Base-by-base conservation (phyloP, 2,888 invertebrate genomes). In the Hypena proboscidalis region DNA sequence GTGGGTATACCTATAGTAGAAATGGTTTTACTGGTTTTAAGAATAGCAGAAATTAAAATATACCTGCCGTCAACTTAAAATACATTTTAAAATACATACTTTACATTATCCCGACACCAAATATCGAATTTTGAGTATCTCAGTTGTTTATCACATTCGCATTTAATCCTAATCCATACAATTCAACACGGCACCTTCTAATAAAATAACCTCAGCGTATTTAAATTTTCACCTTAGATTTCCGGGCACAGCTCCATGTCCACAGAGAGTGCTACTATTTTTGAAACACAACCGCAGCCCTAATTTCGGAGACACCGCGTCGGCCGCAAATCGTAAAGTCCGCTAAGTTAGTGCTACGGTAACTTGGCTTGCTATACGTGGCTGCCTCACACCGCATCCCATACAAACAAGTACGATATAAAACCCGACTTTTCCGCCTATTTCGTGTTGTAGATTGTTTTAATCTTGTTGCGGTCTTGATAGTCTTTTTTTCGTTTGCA, bases 291-390 rank as follows among this genome's bases (percentile, higher is more conserved):
- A 50, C 60, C 64, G 43, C 47, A 41, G 43, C 32, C 60, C 64
- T 63, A 62, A 59, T 62, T 62, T 62, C 36, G 56, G 64, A 52
- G 64, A 63, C 64, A 55, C 60, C 52, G 60, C 45, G 39, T 21
- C 33, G 45, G 36, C 64, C 64, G 38, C 61, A 59, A 56, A 59
- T 59, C 64, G 64, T 62, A 62, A 62, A 62, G 47, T 62, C 47
- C 30, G 34, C 47, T 62, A 59, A 63, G 40, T 62, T 62, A 62
- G 51, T 61, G 46, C 60, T 50, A 39, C 47, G 35, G 32, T 38
- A 32, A 30, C 43, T 38, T 35, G 27, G 14, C n/a, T n/a, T n/a
- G n/a, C n/a, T n/a, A n/a, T n/a, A n/a, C 25, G 13, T 41, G 27
- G 34, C 47, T 45, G 40, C 34, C 22, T 50, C 45, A 41, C 45